Conservation (phyloP, 1,140 invertebrate species). For the Micrasema minimum region DNA sequence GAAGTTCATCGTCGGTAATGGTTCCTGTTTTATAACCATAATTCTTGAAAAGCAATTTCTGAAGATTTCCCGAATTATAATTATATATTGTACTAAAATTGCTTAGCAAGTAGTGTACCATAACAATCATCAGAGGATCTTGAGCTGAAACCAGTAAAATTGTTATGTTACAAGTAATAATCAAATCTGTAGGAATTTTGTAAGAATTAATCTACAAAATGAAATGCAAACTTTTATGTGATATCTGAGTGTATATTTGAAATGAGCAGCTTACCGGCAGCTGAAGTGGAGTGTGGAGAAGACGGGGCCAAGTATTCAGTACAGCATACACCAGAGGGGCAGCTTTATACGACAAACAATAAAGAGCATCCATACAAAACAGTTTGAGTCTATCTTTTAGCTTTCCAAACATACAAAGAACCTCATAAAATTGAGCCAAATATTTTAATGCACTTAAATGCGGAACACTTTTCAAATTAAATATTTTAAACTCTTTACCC, state of each 20-base stretch:
- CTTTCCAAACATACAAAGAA: constrained; percentile 59
- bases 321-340: constrained; percentile 59
- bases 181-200: constrained; percentile 16
- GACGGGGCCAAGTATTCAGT: constrained; percentile 60
- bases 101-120: constrained; percentile 62
- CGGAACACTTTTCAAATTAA: constrained; percentile 59
- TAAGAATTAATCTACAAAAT: too few species aligned
- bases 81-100: constrained; percentile 57
- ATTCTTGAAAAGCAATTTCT: constrained; percentile 58
- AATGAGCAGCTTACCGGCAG: constrained; percentile 22
- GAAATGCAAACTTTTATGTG: too few species aligned
- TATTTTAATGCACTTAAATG: constrained; percentile 58
- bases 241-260: too few species aligned
- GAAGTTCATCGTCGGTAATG: constrained; percentile 61
- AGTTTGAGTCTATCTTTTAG: constrained; percentile 58
- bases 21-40: constrained; percentile 61
- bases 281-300: constrained; percentile 56
- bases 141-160: constrained; percentile 58
- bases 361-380: constrained; percentile 64
- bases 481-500: constrained; percentile 60
- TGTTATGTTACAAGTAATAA: constrained; percentile 7
- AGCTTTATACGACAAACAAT: constrained; percentile 61
- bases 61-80: constrained; percentile 54
- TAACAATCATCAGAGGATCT: constrained; percentile 59
- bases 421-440: constrained; percentile 61